These are phyloP conservation scores for Selene dorsalis DNA, from an alignment of 2,797 vertebrate genomes.

Conservation along the genomic window DNA sequence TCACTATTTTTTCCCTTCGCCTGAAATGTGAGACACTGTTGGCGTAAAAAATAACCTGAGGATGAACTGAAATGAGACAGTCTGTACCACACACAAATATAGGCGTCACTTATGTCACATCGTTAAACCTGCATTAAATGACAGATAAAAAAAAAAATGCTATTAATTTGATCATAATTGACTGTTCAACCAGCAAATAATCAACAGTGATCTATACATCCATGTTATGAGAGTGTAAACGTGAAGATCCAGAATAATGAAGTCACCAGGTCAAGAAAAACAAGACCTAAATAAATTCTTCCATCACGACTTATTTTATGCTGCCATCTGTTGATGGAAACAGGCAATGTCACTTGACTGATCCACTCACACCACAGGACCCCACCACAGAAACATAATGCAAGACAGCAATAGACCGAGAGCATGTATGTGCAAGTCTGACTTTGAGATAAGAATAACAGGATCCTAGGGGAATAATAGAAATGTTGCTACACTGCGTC, in stretches of 20 bases:
- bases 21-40: constrained; percentile 61
- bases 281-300: constrained; percentile 61
- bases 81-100: constrained; percentile 43
- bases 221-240: neutral
- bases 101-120: constrained; percentile 31
- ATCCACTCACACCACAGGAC: constrained; percentile 19
- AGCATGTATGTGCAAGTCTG: constrained; percentile 21
- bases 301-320: constrained; percentile 60
- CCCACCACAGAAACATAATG: constrained; percentile 35
- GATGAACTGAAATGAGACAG: constrained; percentile 31
- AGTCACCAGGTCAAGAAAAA: constrained; percentile 76
- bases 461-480: constrained; percentile 1
- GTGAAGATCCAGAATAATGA: constrained; percentile 38
- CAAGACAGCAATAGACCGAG: constrained; percentile 39
- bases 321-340: constrained; percentile 77
- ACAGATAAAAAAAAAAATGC: neutral
- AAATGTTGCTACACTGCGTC: neutral
- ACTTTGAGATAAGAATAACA: constrained; percentile 22
- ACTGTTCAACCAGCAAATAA: neutral
- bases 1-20: constrained; percentile 48
- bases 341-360: constrained; percentile 52
- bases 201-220: neutral
- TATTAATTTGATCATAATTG: neutral
- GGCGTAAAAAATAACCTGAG: constrained; percentile 15
- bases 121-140: constrained; percentile 20